A percentile compares a stretch with the other conserved stretches of the same genome.
Evolutionary conservation across 2,113 vertebrate species (phyloP).

Genomic region (Rhinogobius similis): DNA sequence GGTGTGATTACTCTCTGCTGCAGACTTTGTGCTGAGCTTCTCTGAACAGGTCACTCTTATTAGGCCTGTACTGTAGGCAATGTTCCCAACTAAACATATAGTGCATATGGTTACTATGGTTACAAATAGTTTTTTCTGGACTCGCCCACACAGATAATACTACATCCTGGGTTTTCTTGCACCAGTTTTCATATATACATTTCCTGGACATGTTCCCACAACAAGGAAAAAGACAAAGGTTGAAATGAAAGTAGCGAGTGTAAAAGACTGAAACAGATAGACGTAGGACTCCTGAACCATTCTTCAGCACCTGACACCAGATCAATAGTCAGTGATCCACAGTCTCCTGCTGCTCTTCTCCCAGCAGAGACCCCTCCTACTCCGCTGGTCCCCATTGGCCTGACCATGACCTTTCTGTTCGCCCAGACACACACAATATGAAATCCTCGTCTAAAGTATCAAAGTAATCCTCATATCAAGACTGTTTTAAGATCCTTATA

Average conservation of each 20-base stretch:
- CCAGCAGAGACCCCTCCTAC: background rate
- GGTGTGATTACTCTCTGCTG: no score
- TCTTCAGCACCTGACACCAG: slow-evolving; percentile 58
- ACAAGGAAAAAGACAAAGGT: slow-evolving; percentile 11
- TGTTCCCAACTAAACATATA: slow-evolving; percentile 3
- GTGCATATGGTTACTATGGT: slow-evolving; percentile 16
- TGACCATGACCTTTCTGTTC: slow-evolving; percentile 16
- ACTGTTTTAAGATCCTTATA: background rate
- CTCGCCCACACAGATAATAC: background rate
- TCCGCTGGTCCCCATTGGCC: background rate
- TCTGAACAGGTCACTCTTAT: no score
- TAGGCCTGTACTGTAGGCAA: slow-evolving; percentile 20
- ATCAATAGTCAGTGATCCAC: slow-evolving; percentile 65
- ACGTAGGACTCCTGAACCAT: slow-evolving; percentile 52
- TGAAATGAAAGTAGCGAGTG: background rate
- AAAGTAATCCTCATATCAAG: background rate
- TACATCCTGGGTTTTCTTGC: background rate
- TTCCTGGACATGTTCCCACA: background rate
- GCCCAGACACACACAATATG: slow-evolving; percentile 10
- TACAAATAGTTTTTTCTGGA: background rate
- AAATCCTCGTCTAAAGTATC: slow-evolving; percentile 23
- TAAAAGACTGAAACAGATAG: slow-evolving; percentile 26
- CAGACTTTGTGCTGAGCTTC: no score
- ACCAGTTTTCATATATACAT: slow-evolving; percentile 2
- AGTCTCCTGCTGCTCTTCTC: slow-evolving; percentile 31